Conservation (phyloP, 2,113 vertebrate genomes). For the Hippolais icterina region DNA sequence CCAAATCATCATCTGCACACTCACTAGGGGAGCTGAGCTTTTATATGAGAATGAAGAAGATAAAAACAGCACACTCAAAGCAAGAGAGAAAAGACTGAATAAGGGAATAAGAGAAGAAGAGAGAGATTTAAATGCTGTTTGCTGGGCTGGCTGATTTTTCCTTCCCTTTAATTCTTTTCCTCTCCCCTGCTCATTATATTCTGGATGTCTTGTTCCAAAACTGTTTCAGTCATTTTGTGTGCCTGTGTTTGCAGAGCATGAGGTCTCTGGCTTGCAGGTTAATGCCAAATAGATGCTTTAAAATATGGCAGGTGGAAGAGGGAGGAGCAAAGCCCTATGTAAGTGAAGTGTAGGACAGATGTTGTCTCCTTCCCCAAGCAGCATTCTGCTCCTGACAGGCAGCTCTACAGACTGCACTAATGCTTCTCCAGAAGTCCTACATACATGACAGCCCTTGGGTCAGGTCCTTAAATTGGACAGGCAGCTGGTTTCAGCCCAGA, state of each 20-base stretch:
- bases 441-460: background rate
- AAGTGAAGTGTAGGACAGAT: background rate
- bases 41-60: conserved; percentile 53
- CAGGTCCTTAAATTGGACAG: background rate
- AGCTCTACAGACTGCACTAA: background rate
- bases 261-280: background rate
- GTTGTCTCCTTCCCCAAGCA: background rate
- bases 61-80: conserved; percentile 59
- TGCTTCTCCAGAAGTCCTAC: background rate
- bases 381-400: background rate
- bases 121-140: conserved; percentile 58
- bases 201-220: conserved; percentile 24
- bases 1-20: conserved; percentile 68
- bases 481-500: background rate
- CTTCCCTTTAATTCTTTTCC: conserved; percentile 3
- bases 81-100: conserved; percentile 53
- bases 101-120: conserved; percentile 24
- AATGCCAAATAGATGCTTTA: background rate
- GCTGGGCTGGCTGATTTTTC: background rate
- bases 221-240: background rate
- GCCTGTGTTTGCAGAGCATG: background rate
- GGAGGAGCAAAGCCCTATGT: background rate
- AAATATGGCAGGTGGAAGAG: background rate
- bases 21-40: conserved; percentile 52
- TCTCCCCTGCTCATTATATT: background rate